These are phyloP conservation scores for Noturus placidus DNA, from an alignment of 2,113 vertebrate species.

Conservation along the genomic window DNA sequence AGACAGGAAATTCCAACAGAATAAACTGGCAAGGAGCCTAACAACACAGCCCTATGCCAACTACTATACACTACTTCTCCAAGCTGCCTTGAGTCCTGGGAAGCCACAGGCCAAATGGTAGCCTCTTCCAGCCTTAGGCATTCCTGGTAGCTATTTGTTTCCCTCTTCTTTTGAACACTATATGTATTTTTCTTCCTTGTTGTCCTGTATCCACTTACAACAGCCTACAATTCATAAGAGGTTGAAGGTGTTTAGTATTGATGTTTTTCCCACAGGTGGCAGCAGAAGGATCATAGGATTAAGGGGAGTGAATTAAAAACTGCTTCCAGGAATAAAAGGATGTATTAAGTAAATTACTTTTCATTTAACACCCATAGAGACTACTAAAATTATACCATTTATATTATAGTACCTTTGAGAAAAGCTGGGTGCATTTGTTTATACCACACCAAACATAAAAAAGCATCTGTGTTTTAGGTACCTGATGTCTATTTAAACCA, in stretches of 20 bases:
- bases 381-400: constrained; percentile 67
- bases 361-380: constrained; percentile 60
- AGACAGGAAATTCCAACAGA: constrained; percentile 92
- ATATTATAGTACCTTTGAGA: constrained; percentile 60
- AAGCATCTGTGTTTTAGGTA: constrained; percentile 27
- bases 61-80: constrained; percentile 64
- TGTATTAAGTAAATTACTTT: constrained; percentile 65
- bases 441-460: constrained; percentile 49
- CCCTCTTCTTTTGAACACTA: constrained; percentile 40
- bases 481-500: neutral
- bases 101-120: constrained; percentile 50
- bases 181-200: constrained; percentile 32
- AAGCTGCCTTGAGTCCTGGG: constrained; percentile 61
- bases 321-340: constrained; percentile 65
- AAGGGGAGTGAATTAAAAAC: constrained; percentile 63
- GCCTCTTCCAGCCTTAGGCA: constrained; percentile 19
- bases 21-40: constrained; percentile 82
- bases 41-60: constrained; percentile 83
- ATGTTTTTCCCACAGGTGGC: constrained; percentile 63
- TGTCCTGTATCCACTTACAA: neutral
- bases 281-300: constrained; percentile 71
- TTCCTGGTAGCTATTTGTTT: constrained; percentile 45
- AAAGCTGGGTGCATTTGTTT: constrained; percentile 66
- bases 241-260: constrained; percentile 27
- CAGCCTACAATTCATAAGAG: no score